phyloP scores from a whole-genome alignment of 2,113 vertebrate genomes.

The Balaeniceps rex region DNA sequence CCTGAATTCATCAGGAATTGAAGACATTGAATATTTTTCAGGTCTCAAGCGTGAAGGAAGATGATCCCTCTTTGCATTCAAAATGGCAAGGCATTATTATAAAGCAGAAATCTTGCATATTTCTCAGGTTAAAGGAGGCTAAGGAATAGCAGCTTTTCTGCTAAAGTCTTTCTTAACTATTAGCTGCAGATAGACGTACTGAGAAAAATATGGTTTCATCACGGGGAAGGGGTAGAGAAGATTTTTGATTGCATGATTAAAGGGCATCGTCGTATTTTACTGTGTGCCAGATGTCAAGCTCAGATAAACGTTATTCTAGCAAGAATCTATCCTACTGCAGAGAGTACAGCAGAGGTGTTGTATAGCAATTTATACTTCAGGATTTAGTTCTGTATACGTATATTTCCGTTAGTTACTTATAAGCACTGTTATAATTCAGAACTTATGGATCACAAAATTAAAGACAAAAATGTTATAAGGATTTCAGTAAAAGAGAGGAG shows the following conservation, averaged over 20 bases:
- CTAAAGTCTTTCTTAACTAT: not conserved
- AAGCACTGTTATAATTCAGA: not conserved
- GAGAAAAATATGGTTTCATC: not conserved
- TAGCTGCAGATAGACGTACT: not conserved
- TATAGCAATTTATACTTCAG: not conserved
- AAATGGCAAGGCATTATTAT: not conserved
- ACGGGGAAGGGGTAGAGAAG: not conserved
- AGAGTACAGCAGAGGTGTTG: not conserved
- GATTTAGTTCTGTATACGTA: not conserved
- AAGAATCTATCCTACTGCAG: not conserved
- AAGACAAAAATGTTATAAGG: not conserved
- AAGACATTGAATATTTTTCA: not conserved
- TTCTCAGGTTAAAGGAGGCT: not conserved
- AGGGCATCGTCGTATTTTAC: not conserved
- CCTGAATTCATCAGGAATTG: not conserved
- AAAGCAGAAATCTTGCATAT: not conserved
- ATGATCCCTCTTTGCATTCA: conserved; percentile 6
- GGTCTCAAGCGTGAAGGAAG: not conserved
- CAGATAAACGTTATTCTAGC: not conserved
- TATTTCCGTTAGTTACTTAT: not conserved
- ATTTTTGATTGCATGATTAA: not conserved
- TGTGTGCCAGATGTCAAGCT: not conserved
- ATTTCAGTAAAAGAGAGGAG: not conserved
- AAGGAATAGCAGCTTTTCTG: not conserved
- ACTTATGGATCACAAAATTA: not conserved